Conservation (phyloP, 2,888 invertebrate species). For the Ennomos quercinarius region DNA sequence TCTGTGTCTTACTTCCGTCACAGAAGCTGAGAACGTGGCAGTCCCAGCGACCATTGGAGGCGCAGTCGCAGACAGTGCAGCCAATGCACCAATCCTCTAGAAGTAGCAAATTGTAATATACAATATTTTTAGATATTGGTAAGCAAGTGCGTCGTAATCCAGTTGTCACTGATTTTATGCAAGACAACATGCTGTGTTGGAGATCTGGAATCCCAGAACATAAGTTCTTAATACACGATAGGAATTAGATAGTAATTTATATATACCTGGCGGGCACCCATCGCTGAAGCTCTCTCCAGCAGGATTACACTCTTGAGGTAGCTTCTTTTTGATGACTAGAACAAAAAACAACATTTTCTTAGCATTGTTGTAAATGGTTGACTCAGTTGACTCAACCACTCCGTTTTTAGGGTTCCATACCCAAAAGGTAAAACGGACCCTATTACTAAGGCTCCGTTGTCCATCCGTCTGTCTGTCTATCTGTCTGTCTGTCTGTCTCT, state of each 20-base stretch:
- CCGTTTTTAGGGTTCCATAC: too few relatives aligned
- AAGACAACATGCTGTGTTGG: not conserved
- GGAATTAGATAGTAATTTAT: not conserved
- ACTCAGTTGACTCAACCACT: too few relatives aligned
- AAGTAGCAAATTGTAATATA: slow-evolving; percentile 30
- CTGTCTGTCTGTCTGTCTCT: too few relatives aligned
- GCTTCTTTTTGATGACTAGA: slow-evolving; percentile 60
- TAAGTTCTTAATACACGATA: too few relatives aligned
- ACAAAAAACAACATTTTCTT: slow-evolving; percentile 15
- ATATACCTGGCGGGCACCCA: slow-evolving; percentile 42
- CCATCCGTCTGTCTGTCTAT: too few relatives aligned
- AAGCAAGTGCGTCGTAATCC: not conserved
- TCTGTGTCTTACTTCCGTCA: slow-evolving; percentile 58
- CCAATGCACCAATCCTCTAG: slow-evolving; percentile 75
- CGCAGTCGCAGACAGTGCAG: slow-evolving; percentile 75
- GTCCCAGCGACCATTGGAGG: slow-evolving; percentile 67
- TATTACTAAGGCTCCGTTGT: too few relatives aligned
- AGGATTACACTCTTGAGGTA: slow-evolving; percentile 62
- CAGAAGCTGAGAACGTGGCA: slow-evolving; percentile 74
- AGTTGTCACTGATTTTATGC: not conserved
- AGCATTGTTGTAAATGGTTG: too few relatives aligned
- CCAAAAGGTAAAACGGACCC: too few relatives aligned
- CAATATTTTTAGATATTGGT: not conserved
- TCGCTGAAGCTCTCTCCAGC: slow-evolving; percentile 67
- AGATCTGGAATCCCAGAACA: too few relatives aligned